Conservation (phyloP, 2,888 invertebrate genomes). For the Elegia similella region DNA sequence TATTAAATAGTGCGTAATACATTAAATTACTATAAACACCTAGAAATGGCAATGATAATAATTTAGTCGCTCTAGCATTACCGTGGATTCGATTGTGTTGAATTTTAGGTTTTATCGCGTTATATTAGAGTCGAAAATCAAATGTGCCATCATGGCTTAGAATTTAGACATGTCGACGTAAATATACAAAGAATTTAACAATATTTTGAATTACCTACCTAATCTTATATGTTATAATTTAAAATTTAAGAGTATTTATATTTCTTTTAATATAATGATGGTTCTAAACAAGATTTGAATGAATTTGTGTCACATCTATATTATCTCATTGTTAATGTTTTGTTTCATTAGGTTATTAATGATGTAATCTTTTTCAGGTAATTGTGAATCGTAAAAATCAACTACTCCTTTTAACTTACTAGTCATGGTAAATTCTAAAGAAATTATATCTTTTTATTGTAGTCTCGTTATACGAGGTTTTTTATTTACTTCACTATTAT, state of each 20-base stretch:
- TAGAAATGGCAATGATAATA: conserved; percentile 2
- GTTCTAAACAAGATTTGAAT: too few relatives aligned
- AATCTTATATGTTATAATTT: too few relatives aligned
- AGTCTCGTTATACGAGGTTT: conserved; percentile 42
- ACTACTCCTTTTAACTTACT: background rate
- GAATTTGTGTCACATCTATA: too few relatives aligned
- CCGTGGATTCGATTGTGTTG: background rate
- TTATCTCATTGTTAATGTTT: too few relatives aligned
- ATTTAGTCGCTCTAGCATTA: background rate
- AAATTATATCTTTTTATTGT: conserved; percentile 44
- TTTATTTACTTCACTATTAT: conserved; percentile 58
- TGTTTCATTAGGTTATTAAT: background rate
- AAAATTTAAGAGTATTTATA: too few relatives aligned
- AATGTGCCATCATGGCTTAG: background rate
- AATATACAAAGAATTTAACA: background rate
- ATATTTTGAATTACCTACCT: too few relatives aligned
- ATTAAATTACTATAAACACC: conserved; percentile 22
- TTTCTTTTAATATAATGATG: too few relatives aligned
- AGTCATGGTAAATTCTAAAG: conserved; percentile 48
- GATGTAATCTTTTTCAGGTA: conserved; percentile 46
- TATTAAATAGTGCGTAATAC: conserved; percentile 37
- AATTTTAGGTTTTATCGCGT: background rate
- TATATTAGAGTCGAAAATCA: background rate
- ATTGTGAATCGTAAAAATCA: conserved; percentile 8
- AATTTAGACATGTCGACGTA: background rate